phyloP scores from a whole-genome alignment of 2,888 invertebrate species.

The Mactromeris polynyma region DNA sequence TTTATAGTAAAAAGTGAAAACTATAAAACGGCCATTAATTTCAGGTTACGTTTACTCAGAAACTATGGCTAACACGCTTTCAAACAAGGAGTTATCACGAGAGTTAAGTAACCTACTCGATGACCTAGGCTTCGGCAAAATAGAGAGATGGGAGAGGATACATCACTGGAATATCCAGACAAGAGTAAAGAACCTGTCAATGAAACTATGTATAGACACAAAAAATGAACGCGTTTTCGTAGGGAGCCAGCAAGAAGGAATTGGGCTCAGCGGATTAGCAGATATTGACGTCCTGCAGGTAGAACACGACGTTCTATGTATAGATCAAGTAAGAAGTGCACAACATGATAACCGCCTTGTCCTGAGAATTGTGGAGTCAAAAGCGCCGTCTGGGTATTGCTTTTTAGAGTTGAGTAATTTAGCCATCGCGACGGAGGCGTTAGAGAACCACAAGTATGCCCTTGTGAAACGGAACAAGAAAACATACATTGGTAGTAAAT shows the following conservation, averaged over 20 bases:
- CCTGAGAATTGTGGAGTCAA: constrained; percentile 1
- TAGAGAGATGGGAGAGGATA: constrained; percentile 22
- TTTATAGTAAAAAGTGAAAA: too few relatives aligned
- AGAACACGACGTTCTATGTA: constrained; percentile 4
- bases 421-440: neutral
- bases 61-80: neutral
- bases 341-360: neutral
- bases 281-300: constrained; percentile 31
- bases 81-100: constrained; percentile 19
- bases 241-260: constrained; percentile 39
- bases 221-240: constrained; percentile 34
- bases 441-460: neutral
- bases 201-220: constrained; percentile 14
- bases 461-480: neutral
- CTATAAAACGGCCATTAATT: neutral
- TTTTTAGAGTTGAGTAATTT: neutral
- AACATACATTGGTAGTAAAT: constrained; percentile 7
- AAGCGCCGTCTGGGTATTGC: neutral
- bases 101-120: neutral
- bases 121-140: neutral
- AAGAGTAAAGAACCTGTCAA: constrained; percentile 16
- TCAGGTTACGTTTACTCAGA: neutral
- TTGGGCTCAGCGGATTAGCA: constrained; percentile 6
- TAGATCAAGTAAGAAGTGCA: neutral
- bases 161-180: constrained; percentile 3